phyloP scores from a whole-genome alignment of 2,888 invertebrate genomes.

The Chydorus sphaericus region DNA sequence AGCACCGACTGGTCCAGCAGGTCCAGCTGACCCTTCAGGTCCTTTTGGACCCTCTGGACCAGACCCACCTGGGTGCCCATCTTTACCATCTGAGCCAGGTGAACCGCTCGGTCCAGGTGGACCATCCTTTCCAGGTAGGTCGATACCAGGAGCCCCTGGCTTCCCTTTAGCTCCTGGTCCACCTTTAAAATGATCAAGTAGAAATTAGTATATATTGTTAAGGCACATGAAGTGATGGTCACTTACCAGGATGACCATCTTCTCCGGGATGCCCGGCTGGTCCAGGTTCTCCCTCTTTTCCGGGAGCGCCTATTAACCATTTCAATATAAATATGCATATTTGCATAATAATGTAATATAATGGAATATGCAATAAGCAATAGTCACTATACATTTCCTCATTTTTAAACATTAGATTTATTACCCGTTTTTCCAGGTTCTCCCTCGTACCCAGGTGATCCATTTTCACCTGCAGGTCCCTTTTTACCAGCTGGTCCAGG shows the following conservation, averaged over 20 bases:
- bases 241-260: not conserved
- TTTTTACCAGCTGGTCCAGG: too few species aligned
- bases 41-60: slow-evolving; percentile 32
- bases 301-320: too few species aligned
- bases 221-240: too few species aligned
- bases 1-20: not conserved
- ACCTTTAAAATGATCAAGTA: not conserved
- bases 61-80: slow-evolving; percentile 33
- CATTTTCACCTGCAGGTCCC: not conserved
- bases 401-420: not conserved
- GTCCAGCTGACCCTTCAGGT: too few species aligned
- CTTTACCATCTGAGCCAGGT: slow-evolving; percentile 38
- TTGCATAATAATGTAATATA: too few species aligned
- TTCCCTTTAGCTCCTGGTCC: slow-evolving; percentile 40
- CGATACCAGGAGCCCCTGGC: slow-evolving; percentile 26
- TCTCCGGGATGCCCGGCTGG: not conserved
- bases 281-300: not conserved
- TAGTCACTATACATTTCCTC: not conserved
- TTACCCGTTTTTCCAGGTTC: not conserved
- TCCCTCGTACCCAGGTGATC: not conserved
- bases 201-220: too few species aligned
- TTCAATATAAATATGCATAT: too few species aligned
- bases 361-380: too few species aligned
- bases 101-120: slow-evolving; percentile 15
- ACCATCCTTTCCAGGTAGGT: too few species aligned